Evolutionary conservation across 2,888 invertebrate genomes (phyloP).

Genomic region (Drosophila paranaensis): DNA sequence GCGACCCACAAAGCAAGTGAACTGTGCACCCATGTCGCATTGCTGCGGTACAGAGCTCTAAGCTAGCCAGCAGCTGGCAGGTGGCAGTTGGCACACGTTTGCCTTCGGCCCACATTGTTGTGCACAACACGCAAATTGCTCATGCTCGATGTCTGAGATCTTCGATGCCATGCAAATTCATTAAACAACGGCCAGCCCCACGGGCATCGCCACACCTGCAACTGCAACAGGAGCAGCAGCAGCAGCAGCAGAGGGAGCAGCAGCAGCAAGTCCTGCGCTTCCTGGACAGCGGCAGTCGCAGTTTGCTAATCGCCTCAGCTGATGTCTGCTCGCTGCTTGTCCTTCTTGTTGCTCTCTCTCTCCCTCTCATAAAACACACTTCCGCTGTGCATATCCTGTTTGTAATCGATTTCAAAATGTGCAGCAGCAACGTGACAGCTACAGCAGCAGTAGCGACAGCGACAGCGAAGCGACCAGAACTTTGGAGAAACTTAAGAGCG

Average conservation of each 20-base stretch:
- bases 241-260: not conserved
- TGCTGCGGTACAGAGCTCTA: conserved; percentile 16
- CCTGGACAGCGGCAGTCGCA: conserved; percentile 19
- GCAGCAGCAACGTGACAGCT: conserved; percentile 62
- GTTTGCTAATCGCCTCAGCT: conserved; percentile 28
- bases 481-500: conserved; percentile 22
- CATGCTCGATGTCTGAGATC: conserved; percentile 29
- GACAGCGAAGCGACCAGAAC: conserved; percentile 17
- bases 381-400: conserved; percentile 79
- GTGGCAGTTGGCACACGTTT: not conserved
- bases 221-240: conserved; percentile 1
- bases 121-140: conserved; percentile 51
- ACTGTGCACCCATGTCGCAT: conserved; percentile 48
- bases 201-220: conserved; percentile 29
- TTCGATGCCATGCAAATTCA: conserved; percentile 43
- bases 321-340: not conserved
- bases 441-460: conserved; percentile 28
- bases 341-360: not conserved
- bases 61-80: conserved; percentile 9
- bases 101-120: conserved; percentile 42
- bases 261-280: not conserved
- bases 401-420: conserved; percentile 79
- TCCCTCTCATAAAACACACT: conserved; percentile 58
- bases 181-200: conserved; percentile 16
- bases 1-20: conserved; percentile 65